A percentile compares a stretch with the other conserved stretches of the same genome.
phyloP scores from a whole-genome alignment of 1,140 invertebrate genomes.

The Drosophila parvula region DNA sequence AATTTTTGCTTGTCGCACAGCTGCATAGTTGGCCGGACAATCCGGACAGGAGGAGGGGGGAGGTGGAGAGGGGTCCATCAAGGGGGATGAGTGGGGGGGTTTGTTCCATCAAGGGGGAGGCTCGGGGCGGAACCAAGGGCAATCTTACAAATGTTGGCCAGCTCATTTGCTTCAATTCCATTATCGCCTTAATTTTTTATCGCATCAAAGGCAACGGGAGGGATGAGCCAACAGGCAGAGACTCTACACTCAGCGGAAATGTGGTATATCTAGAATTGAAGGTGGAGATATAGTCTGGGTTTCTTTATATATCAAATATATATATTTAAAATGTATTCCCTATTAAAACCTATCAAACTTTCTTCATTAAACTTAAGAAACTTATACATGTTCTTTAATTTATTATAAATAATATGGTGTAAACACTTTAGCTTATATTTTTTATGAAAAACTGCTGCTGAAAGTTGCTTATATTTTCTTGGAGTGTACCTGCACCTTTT shows the following conservation, averaged over 20 bases:
- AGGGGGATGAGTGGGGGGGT: neutral
- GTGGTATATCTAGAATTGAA: too few relatives aligned
- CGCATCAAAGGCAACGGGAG: conserved; percentile 70
- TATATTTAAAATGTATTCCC: neutral
- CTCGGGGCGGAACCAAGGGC: conserved; percentile 24
- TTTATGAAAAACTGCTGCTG: too few relatives aligned
- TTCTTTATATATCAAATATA: neutral
- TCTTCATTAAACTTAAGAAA: neutral
- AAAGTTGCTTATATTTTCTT: neutral
- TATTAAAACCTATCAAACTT: neutral
- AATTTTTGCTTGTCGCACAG: conserved; percentile 82
- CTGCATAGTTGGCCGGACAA: conserved; percentile 63
- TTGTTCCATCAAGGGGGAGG: neutral
- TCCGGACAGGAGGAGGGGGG: neutral
- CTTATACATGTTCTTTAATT: neutral
- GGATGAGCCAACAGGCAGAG: conserved; percentile 17
- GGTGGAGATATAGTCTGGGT: neutral
- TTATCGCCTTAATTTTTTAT: conserved; percentile 84
- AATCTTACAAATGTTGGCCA: conserved; percentile 79
- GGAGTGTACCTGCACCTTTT: conserved; percentile 30
- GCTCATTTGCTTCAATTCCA: conserved; percentile 83
- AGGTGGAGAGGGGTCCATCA: too few relatives aligned
- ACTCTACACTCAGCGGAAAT: conserved; percentile 13
- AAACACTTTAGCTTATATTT: neutral
- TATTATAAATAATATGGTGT: too few relatives aligned